A percentile compares a stretch with the other conserved stretches of the same genome.
These are phyloP conservation scores for Pygoscelis antarcticus DNA, from an alignment of 2,113 vertebrate species.

Conservation along the genomic window DNA sequence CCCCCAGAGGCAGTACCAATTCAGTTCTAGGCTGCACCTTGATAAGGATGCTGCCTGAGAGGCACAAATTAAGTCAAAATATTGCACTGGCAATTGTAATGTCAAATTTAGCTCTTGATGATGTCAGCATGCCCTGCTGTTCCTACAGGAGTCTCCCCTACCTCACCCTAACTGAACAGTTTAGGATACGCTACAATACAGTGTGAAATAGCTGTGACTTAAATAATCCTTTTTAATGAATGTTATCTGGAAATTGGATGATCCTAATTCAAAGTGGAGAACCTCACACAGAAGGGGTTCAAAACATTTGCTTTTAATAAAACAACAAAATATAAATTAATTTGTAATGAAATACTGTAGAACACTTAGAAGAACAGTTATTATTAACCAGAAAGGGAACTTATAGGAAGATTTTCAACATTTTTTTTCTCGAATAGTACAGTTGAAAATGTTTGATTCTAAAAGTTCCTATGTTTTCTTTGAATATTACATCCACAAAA, in stretches of 20 bases:
- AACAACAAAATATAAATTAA: not conserved
- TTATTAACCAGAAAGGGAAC: not conserved
- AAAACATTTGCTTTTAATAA: not conserved
- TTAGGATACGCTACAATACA: not conserved
- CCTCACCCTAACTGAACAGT: not conserved
- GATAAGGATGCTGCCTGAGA: not conserved
- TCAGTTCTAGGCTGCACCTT: not conserved
- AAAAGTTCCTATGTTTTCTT: not conserved
- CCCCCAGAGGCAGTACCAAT: not conserved
- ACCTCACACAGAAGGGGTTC: not conserved
- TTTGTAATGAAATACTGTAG: not conserved
- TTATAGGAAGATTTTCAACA: not conserved
- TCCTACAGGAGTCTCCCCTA: not conserved
- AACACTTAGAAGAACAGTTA: not conserved
- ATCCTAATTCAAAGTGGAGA: not conserved
- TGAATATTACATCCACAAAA: not conserved
- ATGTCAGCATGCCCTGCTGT: accelerated
- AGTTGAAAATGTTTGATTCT: not conserved
- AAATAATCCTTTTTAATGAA: not conserved
- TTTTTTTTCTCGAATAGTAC: not conserved
- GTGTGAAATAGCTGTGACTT: not conserved
- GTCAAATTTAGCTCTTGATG: not conserved
- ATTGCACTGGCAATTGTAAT: not conserved
- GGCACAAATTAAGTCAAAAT: not conserved
- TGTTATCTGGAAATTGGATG: not conserved